Conservation (phyloP, 2,888 invertebrate species). For the Cyaniris semiargus region DNA sequence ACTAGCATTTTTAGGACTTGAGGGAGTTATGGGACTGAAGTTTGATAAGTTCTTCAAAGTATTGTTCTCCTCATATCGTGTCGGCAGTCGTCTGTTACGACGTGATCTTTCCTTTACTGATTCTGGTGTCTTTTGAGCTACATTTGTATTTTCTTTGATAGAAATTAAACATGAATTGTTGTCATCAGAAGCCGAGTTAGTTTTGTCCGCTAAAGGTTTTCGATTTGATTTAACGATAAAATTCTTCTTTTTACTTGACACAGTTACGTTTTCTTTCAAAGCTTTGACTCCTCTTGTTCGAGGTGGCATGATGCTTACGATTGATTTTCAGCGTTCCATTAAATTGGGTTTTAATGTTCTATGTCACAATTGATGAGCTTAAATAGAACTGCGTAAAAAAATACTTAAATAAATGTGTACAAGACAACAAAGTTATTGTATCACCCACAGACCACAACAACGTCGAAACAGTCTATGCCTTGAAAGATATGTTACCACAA, state of each 20-base stretch:
- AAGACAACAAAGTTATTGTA: too few relatives aligned
- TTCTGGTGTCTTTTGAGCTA: slow-evolving; percentile 34
- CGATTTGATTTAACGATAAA: slow-evolving; percentile 38
- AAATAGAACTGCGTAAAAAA: not conserved
- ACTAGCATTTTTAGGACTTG: slow-evolving; percentile 42
- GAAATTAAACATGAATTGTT: slow-evolving; percentile 51
- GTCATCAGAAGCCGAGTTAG: slow-evolving; percentile 70
- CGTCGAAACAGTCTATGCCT: not conserved
- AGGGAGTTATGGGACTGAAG: not conserved
- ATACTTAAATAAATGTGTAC: not conserved
- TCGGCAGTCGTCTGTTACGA: slow-evolving; percentile 58
- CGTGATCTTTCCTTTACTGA: slow-evolving; percentile 47
- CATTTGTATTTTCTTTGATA: slow-evolving; percentile 44
- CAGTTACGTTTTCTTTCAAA: slow-evolving; percentile 60
- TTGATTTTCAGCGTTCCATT: not conserved
- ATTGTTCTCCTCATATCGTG: slow-evolving; percentile 54
- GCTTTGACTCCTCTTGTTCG: slow-evolving; percentile 59
- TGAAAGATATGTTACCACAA: too few relatives aligned
- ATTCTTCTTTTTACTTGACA: slow-evolving; percentile 41
- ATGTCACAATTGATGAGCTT: not conserved
- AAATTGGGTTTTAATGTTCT: not conserved
- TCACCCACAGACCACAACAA: not conserved
- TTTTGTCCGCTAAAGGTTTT: slow-evolving; percentile 67
- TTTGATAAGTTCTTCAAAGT: slow-evolving; percentile 50
- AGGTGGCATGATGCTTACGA: slow-evolving; percentile 61